Evolutionary conservation across 2,113 vertebrate species (phyloP), one percentile per base, ranked within the genome.

Genomic region (Notothenia coriiceps): DNA sequence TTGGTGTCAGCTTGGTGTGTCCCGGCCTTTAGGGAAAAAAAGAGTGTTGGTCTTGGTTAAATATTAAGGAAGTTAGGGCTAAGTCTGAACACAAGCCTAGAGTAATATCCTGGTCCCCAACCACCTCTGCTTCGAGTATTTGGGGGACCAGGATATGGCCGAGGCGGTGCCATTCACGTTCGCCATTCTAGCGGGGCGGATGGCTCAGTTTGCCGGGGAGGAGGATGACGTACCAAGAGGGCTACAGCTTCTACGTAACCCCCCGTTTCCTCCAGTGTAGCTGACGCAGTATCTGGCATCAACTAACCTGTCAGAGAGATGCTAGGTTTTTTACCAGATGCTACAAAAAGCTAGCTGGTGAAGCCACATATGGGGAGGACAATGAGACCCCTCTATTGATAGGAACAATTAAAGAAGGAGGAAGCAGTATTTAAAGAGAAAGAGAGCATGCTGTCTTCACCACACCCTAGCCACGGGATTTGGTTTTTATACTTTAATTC

Each of bases 311-410:
- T 65, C 61, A 35, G 29, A 35, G 70, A 57, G 7, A n/a, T 61
- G 69, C 44, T 49, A 57, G 12, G 9, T 66, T 78, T 60, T 77
- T 17, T 6, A 44, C 15, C 69, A 68, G 52, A 66, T 77, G 54
- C 62, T 67, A 4, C 12, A 54, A 29, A 50, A 50, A 60, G 49
- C 35, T 33, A 29, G 61, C n/a, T 71, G 59, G 10, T 71, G 59
- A 72, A 74, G 65, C 46, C 50, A 79, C 64, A 80, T 63, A 22
- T 33, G 47, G 14, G 70, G 33, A 4, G 33, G 35, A 40, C 12
- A 44, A 13, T 10, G 13, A 25, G 10, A 51, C 49, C 7, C 14
- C 12, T 52, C 6, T n/a, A 52, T 4, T 56, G 47, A 59, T 73
- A 61, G 43, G 51, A 72, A 62, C 43, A 22, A 6, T 9, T 17